Base-by-base conservation (phyloP, 2,113 vertebrate genomes). In the Sphyrna mokarran region DNA sequence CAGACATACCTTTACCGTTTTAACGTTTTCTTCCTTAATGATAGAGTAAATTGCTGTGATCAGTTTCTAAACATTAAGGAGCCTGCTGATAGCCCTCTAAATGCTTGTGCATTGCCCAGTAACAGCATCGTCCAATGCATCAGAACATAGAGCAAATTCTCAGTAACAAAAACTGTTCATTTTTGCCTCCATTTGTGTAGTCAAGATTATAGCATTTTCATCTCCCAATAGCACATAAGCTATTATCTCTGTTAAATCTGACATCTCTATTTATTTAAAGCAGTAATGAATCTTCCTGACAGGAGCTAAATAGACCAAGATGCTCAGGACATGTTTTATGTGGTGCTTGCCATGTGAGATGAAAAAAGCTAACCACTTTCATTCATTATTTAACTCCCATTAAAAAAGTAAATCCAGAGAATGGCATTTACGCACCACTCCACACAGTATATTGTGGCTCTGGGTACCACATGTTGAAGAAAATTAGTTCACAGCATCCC, bases 241-340 rank as follows among this genome's bases (percentile, higher is more conserved):
- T 48, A 70, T 29, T 48, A 95, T 54, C 63, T 90, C 58, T 40
- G 40, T 76, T 54, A 54, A 76, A 29, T 76, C 43, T 33, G 43
- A 95, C 13, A 54, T 37, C 5, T 72, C 69, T 23, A 95, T 72
- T 72, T 72, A 72, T 72, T 95, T 95, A 72, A 95, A 95, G 23
- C 66, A 95, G 94, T 40, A 95, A 70, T 95, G 40, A 95, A 95
- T 95, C 94, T 95, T 95, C 93, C 94, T 23, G 40, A 72, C 94
- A 54, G 20, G n/a, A 63, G 66, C 26, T 26, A 72, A 72, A 72
- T 54, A 72, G 93, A 72, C 93, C 0, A 48, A 76, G 69, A 95
- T 95, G 69, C 69, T 54, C 23, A 95, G 76, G 40, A 54, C 69
- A 72, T 48, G 70, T 61, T 70, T 95, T 48, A 95, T 48, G 40